phyloP scores from a whole-genome alignment of 2,113 vertebrate species.

The Ariopsis seemanni region DNA sequence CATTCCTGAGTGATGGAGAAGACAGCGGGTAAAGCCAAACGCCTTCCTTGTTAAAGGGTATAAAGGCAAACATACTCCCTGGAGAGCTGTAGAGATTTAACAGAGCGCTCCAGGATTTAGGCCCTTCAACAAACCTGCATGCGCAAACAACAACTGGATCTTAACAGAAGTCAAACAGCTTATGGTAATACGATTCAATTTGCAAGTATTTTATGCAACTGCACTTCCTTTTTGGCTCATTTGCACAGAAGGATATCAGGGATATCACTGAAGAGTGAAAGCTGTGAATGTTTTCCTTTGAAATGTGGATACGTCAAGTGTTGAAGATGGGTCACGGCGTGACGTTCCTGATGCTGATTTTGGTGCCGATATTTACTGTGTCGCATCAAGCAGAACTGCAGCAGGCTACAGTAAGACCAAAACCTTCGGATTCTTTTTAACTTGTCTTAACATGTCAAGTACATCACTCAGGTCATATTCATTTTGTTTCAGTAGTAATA shows the following conservation, averaged over 20 bases:
- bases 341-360: constrained; percentile 32
- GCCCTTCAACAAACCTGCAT: background rate
- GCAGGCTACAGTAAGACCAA: constrained; percentile 65
- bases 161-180: background rate
- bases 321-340: background rate
- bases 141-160: constrained; percentile 1
- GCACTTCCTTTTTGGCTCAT: background rate
- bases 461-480: background rate
- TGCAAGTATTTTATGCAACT: background rate
- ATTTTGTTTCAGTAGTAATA: background rate
- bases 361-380: background rate
- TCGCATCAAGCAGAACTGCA: background rate
- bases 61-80: constrained; percentile 57
- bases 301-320: background rate
- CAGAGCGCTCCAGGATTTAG: background rate
- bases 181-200: background rate
- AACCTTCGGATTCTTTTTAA: background rate
- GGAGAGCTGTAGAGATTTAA: background rate
- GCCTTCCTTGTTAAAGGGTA: constrained; percentile 51
- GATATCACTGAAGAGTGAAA: background rate
- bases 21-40: constrained; percentile 55
- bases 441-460: background rate
- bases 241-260: background rate
- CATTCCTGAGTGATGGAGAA: constrained; percentile 59
- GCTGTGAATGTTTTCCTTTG: background rate